These are phyloP conservation scores for Triplophysa rosa DNA, from an alignment of 2,113 vertebrate genomes.

Conservation along the genomic window DNA sequence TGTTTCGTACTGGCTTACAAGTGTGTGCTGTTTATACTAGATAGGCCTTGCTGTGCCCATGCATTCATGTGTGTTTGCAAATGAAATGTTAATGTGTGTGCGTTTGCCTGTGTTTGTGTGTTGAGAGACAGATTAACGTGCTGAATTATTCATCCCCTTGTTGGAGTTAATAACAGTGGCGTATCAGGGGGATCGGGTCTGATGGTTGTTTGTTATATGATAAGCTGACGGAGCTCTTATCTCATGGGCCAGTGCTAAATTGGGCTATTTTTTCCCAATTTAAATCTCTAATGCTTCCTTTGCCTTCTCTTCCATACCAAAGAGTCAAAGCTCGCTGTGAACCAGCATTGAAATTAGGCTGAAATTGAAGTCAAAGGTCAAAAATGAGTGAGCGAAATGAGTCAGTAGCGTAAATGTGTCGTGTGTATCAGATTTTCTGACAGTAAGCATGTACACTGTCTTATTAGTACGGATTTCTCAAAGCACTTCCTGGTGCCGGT, in stretches of 20 bases:
- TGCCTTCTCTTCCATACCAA: conserved; percentile 27
- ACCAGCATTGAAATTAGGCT: conserved; percentile 16
- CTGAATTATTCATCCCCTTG: conserved; percentile 62
- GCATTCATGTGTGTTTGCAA: conserved; percentile 14
- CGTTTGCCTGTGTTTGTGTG: conserved; percentile 33
- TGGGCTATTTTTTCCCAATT: conserved; percentile 36
- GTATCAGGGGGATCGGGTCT: conserved; percentile 53
- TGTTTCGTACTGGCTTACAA: neutral
- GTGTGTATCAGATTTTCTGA: neutral
- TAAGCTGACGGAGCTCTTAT: conserved; percentile 55
- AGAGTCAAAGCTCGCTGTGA: conserved; percentile 17
- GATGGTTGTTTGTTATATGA: conserved; percentile 58
- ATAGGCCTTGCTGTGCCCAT: conserved; percentile 15
- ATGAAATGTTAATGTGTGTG: conserved; percentile 21
- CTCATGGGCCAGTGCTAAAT: conserved; percentile 46
- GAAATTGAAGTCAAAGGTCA: conserved; percentile 35
- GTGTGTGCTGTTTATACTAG: neutral
- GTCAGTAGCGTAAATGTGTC: neutral
- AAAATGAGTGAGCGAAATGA: conserved; percentile 2
- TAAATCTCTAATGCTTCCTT: conserved; percentile 39
- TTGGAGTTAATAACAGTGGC: conserved; percentile 59
- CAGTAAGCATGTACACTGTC: conserved; percentile 22
- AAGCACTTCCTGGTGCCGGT: conserved; percentile 38
- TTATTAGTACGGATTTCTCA: conserved; percentile 42
- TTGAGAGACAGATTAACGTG: conserved; percentile 49